Base-by-base conservation (phyloP, 2,888 invertebrate genomes). In the Microctonus aethiopoides region DNA sequence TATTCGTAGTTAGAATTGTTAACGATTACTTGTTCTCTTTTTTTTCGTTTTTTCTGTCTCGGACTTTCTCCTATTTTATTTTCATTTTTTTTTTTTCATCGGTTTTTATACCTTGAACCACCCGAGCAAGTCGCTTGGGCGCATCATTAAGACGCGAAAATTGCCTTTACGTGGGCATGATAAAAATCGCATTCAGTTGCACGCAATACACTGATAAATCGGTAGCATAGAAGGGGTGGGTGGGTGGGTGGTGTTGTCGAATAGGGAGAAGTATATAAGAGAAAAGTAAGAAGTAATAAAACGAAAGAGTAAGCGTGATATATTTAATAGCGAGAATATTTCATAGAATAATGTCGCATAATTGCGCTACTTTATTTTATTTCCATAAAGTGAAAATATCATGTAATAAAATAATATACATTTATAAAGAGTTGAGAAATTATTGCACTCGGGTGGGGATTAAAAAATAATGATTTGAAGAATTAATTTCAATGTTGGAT, bases 81-180 rank as follows among this genome's bases (percentile, higher is more conserved):
- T 20, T 24, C 36, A 22, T 10, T 39, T 22, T 11, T 36, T 36
- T 36, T 22, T 24, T 2, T 32, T 34, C 34, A 20, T 32, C n/a
- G n/a, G n/a, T 32, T 22, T 54, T 36, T n/a, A 46, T 46, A 3
- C 16, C 5, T 46, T n/a, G 22, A 39, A 39, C 34, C 39, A 39
- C 24, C 41, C 24, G 64, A 36, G 32, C 46, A 41, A 57, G 39
- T 60, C 36, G 41, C 59, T n/a, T 39, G 46, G 34, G 68, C 68
- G 71, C 72, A 75, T 74, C 74, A 74, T 75, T 72, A 74, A 75
- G 73, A 75, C 69, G 68, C 71, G 73, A 70, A 73, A 75, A 73
- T 75, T 71, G 70, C 75, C 71, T 67, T 65, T 71, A 66, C 64
- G 57, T 69, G 67, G 67, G 62, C 59, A 54, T 68, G 70, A 72